phyloP scores from a whole-genome alignment of 1,140 invertebrate species.

The Oreohelix idahoensis region DNA sequence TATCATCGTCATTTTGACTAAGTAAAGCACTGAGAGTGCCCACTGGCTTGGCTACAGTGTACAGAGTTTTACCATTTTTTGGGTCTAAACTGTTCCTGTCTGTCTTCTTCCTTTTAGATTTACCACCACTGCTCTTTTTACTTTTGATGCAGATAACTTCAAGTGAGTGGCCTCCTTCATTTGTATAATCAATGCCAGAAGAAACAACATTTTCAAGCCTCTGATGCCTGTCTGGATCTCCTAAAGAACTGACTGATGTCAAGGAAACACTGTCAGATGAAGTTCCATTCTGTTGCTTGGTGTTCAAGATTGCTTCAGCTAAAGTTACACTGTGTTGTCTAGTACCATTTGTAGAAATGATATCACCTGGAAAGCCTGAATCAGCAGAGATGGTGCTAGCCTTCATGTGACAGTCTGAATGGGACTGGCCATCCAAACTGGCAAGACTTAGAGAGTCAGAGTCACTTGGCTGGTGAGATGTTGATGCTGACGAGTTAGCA shows the following conservation, averaged over 20 bases:
- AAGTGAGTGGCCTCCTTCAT: background rate
- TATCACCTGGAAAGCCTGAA: background rate
- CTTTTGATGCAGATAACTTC: background rate
- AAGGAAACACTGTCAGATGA: background rate
- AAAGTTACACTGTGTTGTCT: background rate
- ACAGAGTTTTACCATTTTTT: background rate
- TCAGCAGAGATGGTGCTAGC: background rate
- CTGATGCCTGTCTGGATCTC: background rate
- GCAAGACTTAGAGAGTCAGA: background rate
- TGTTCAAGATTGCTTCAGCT: background rate
- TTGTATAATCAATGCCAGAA: background rate
- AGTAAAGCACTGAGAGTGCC: background rate
- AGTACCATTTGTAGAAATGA: background rate
- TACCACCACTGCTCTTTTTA: background rate
- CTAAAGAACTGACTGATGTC: background rate
- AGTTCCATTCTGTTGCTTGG: too few species aligned
- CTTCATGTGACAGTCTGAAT: background rate
- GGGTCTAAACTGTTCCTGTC: background rate
- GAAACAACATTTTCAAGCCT: background rate
- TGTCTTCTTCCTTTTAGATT: background rate
- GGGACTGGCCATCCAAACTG: background rate
- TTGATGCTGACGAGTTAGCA: background rate
- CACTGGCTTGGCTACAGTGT: background rate
- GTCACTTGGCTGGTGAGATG: background rate
- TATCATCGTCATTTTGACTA: background rate